Evolutionary conservation across 1,140 invertebrate genomes (phyloP), one percentile per base, ranked within the genome.

Genomic region (Eriosoma lanigerum): DNA sequence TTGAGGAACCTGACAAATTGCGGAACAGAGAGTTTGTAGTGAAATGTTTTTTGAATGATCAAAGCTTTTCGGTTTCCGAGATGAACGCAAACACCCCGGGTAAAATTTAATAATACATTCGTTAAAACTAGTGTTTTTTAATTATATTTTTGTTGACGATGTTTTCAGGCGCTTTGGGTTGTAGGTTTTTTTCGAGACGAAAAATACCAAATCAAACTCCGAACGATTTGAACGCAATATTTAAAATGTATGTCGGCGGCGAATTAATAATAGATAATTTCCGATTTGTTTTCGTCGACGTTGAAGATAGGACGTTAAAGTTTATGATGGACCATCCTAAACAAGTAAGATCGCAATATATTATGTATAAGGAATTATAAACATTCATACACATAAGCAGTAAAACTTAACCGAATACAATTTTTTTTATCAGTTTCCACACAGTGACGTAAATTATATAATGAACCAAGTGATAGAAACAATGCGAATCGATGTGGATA

Each of bases 261-360:
- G n/a, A 78, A 78, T 44, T 78, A 13, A 62, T 21, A 0, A 48
- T 78, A 13, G 75, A 78, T 26, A 48, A n/a, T 48, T 78, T 60
- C 17, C 29, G 48, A 46, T 78, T 78, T 48, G 21, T 62, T 46
- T 26, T 78, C 9, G 24, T 58, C 21, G 75, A 78, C 24, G 56
- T 78, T 0, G 75, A 78, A 0, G 75, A 78, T n/a, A 60, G 75
- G 12, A 78, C 75, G 17, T 78, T 78, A 46, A 26, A 21, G 9
- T 78, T 78, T 13, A 78, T 78, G 75, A 78, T 78, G 75, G 50
- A 62, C 24, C 56, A 78, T 62, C 75, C 75, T 26, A 60, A 44
- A 48, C 32, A 62, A 58, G 75, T 78, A 10, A 52, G 46, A 24
- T 52, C 12, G 17, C 3, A 44, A 19, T 38, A 32, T 62, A 62